Percentiles rank a stretch among this genome's conserved stretches.
Conservation (phyloP, 2,888 invertebrate genomes). For the Cantharis lateralis region DNA sequence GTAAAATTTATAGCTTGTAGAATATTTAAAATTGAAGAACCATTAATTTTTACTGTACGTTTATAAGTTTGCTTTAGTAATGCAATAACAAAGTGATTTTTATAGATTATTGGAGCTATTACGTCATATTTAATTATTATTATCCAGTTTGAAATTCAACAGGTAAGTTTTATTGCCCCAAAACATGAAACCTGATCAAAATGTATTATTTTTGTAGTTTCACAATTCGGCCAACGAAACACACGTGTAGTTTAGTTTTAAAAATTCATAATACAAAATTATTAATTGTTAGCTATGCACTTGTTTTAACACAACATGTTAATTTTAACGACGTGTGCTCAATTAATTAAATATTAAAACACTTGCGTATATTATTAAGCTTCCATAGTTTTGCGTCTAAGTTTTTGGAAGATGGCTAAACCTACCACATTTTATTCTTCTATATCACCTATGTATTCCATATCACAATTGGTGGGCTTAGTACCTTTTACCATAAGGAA, state of each 20-base stretch:
- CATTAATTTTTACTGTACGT: constrained; percentile 12
- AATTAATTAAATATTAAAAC: background rate
- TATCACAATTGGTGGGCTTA: background rate
- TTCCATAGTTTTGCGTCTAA: background rate
- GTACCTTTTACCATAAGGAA: background rate
- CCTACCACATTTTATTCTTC: background rate
- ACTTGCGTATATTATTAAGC: background rate
- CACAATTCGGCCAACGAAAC: background rate
- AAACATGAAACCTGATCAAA: background rate
- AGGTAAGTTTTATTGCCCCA: background rate
- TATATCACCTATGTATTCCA: background rate
- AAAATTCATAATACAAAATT: background rate
- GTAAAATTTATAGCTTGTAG: constrained; percentile 19
- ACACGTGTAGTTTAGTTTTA: background rate
- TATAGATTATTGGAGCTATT: constrained; percentile 13
- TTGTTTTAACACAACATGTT: background rate
- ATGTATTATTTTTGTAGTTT: background rate
- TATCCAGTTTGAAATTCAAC: constrained; percentile 22
- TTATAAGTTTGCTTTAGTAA: background rate
- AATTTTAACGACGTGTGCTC: background rate
- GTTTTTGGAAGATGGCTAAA: background rate
- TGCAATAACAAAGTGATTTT: constrained; percentile 2
- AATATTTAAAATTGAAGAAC: constrained; percentile 21
- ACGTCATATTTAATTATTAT: constrained; percentile 28
- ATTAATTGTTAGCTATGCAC: background rate